Evolutionary conservation across 1,140 invertebrate genomes (phyloP).

Genomic region (Drosophila carrolli): DNA sequence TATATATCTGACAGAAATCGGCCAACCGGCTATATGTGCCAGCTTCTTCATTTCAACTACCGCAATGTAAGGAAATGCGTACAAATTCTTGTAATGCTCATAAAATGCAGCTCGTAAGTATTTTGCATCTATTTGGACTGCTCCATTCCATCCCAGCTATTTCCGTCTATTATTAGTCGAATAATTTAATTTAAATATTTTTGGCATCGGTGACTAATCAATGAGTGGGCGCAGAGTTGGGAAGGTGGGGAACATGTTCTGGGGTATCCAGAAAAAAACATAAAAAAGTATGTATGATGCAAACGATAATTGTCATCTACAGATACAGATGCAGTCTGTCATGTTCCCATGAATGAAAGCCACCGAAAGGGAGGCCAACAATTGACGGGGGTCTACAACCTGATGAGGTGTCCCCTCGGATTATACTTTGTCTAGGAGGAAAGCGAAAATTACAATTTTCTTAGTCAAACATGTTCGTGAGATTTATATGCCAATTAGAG

Average conservation of each 20-base stretch:
- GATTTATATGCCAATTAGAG: neutral
- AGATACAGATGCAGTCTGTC: constrained; percentile 48
- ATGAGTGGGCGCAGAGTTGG: constrained; percentile 18
- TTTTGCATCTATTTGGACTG: constrained; percentile 44
- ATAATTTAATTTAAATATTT: constrained; percentile 45
- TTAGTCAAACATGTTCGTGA: neutral
- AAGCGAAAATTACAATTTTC: constrained; percentile 14
- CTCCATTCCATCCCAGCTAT: constrained; percentile 24
- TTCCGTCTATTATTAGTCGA: constrained; percentile 45
- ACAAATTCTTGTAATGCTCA: constrained; percentile 51
- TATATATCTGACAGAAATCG: constrained; percentile 62
- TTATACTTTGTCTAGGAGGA: neutral
- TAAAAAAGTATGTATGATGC: constrained; percentile 31
- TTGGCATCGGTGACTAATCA: constrained; percentile 46
- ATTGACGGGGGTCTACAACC: constrained; percentile 27
- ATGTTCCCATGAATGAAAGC: constrained; percentile 43
- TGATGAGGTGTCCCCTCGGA: constrained; percentile 29
- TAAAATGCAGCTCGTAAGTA: constrained; percentile 38
- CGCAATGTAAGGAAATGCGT: constrained; percentile 27
- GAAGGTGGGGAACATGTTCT: too few species aligned
- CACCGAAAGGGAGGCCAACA: constrained; percentile 25
- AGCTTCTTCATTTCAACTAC: constrained; percentile 28
- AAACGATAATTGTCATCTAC: constrained; percentile 46
- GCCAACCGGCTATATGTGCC: constrained; percentile 33
- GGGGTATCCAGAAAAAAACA: constrained; percentile 22